phyloP scores from a whole-genome alignment of 2,888 invertebrate genomes.

The Sialis lutaria region DNA sequence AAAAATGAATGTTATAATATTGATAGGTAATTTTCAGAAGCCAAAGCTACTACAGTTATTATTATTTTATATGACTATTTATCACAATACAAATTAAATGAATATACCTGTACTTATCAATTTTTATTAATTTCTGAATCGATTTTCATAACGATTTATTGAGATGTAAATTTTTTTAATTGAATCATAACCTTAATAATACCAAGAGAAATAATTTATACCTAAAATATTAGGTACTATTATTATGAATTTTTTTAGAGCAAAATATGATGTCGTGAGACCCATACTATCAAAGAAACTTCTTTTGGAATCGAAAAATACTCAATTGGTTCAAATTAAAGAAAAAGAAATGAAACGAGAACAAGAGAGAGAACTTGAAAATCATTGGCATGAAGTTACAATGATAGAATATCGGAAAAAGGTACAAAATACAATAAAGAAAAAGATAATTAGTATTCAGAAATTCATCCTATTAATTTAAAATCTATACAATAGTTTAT shows the following conservation, averaged over 20 bases:
- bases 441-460: neutral
- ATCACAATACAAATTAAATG: too few relatives aligned
- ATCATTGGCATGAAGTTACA: conserved; percentile 40
- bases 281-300: conserved; percentile 27
- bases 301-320: conserved; percentile 31
- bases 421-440: conserved; percentile 12
- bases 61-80: too few relatives aligned
- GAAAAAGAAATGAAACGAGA: conserved; percentile 35
- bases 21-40: too few relatives aligned
- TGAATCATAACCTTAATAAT: too few relatives aligned
- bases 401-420: conserved; percentile 35
- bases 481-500: neutral
- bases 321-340: conserved; percentile 39
- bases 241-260: conserved; percentile 10
- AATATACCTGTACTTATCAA: too few relatives aligned
- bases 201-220: neutral
- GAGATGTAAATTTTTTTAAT: too few relatives aligned
- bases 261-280: conserved; percentile 28
- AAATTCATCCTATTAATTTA: neutral
- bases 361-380: conserved; percentile 36
- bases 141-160: too few relatives aligned
- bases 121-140: too few relatives aligned
- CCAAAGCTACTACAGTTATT: too few relatives aligned
- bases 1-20: too few relatives aligned
- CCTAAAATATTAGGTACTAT: too few relatives aligned